phyloP scores from a whole-genome alignment of 2,888 invertebrate species.

The Rotaria socialis region DNA sequence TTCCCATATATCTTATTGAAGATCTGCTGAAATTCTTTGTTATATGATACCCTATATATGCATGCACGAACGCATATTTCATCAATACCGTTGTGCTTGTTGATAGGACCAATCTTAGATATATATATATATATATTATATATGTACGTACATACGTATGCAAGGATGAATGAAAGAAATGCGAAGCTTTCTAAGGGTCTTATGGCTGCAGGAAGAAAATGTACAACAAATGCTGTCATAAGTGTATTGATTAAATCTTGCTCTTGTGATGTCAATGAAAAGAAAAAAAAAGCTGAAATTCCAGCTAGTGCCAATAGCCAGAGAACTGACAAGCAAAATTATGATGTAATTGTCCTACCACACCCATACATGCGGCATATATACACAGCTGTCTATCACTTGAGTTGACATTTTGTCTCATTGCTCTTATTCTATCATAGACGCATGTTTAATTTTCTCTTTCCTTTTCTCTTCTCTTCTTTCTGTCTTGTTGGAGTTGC shows the following conservation, averaged over 20 bases:
- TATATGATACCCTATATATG: background rate
- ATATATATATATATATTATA: background rate
- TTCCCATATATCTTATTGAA: background rate
- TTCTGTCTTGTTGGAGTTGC: background rate
- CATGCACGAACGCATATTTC: background rate
- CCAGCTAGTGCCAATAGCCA: background rate
- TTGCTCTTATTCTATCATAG: background rate
- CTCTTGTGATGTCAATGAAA: background rate
- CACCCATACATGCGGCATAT: background rate
- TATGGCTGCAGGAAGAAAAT: background rate
- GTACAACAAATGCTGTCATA: background rate
- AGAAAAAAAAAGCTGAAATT: background rate
- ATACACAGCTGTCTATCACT: slow-evolving; percentile 21
- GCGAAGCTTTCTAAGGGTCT: slow-evolving; percentile 7
- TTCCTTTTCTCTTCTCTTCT: background rate
- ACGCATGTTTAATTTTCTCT: background rate
- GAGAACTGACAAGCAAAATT: background rate
- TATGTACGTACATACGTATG: background rate
- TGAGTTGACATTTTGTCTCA: slow-evolving; percentile 23
- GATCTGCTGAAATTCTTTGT: background rate
- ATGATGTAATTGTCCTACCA: slow-evolving; percentile 18
- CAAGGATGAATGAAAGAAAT: background rate
- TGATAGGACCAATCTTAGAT: background rate
- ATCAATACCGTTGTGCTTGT: slow-evolving; percentile 16
- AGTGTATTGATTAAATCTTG: slow-evolving; percentile 2